Percentiles rank a stretch among this genome's conserved stretches.
Evolutionary conservation across 2,797 vertebrate species (phyloP).

Genomic region (Pantherophis alleghaniensis): DNA sequence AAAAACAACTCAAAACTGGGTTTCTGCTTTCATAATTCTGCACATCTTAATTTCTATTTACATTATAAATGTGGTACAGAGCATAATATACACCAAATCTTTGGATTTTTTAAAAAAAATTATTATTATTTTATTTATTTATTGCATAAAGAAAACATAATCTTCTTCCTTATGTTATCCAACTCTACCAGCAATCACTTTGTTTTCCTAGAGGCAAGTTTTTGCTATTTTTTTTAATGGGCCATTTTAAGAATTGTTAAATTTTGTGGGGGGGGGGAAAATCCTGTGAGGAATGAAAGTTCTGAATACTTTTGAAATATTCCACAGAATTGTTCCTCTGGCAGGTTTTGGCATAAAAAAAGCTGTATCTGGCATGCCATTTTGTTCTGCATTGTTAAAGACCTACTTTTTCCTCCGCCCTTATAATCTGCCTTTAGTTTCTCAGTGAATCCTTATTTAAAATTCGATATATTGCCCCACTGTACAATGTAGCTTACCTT

Average conservation of each 20-base stretch:
- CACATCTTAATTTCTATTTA: background rate
- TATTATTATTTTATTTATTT: background rate
- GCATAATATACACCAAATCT: background rate
- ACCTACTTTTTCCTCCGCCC: background rate
- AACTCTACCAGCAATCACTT: background rate
- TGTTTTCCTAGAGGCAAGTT: background rate
- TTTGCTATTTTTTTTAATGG: background rate
- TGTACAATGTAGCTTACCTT: background rate
- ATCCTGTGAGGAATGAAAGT: background rate
- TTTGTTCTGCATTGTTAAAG: background rate
- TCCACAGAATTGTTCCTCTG: background rate
- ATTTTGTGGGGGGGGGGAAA: background rate
- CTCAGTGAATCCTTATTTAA: background rate
- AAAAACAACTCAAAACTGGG: background rate
- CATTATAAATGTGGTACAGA: background rate
- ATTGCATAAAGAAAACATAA: background rate
- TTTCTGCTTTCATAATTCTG: background rate
- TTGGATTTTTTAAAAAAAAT: background rate
- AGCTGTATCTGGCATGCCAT: background rate
- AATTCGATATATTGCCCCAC: background rate
- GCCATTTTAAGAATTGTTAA: background rate
- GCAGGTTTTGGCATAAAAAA: background rate
- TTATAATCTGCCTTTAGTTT: background rate
- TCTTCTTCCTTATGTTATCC: conserved; percentile 3
- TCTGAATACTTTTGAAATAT: background rate